These are phyloP conservation scores for Stictonetta naevosa DNA, from an alignment of 2,113 vertebrate species.

Conservation along the genomic window DNA sequence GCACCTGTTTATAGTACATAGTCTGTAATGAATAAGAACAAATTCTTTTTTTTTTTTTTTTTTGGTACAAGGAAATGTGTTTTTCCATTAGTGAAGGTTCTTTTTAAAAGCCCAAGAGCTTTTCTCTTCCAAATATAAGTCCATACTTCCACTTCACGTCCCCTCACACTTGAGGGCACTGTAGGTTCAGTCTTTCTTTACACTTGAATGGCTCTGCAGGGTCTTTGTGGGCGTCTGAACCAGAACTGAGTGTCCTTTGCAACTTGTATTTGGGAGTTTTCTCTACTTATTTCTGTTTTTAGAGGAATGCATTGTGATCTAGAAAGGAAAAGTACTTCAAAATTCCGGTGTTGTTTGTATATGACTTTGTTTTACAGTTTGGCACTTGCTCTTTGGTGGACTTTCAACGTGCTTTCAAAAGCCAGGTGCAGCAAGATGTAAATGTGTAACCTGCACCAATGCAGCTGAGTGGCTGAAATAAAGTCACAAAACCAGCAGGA, in stretches of 20 bases:
- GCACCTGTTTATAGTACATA: neutral
- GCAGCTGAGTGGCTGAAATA: neutral
- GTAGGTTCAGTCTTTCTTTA: conserved; percentile 5
- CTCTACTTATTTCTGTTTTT: neutral
- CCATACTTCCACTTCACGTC: neutral
- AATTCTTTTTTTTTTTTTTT: neutral
- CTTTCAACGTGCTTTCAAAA: conserved; percentile 16
- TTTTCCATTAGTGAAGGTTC: neutral
- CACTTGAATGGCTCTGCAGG: neutral
- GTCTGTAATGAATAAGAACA: neutral
- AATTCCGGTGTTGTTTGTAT: neutral
- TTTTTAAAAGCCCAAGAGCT: neutral
- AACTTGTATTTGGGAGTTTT: neutral
- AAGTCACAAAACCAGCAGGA: neutral
- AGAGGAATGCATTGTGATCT: neutral
- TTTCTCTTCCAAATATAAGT: neutral
- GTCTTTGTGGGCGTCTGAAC: neutral
- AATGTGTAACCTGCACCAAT: neutral
- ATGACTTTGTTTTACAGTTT: neutral
- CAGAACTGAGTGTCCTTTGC: neutral
- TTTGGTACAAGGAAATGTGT: neutral
- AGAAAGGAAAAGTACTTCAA: neutral
- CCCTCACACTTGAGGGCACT: conserved; percentile 54
- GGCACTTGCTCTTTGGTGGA: neutral
- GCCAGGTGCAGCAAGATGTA: neutral